These are phyloP conservation scores for Musca vetustissima DNA, from an alignment of 1,140 invertebrate genomes.

Conservation along the genomic window DNA sequence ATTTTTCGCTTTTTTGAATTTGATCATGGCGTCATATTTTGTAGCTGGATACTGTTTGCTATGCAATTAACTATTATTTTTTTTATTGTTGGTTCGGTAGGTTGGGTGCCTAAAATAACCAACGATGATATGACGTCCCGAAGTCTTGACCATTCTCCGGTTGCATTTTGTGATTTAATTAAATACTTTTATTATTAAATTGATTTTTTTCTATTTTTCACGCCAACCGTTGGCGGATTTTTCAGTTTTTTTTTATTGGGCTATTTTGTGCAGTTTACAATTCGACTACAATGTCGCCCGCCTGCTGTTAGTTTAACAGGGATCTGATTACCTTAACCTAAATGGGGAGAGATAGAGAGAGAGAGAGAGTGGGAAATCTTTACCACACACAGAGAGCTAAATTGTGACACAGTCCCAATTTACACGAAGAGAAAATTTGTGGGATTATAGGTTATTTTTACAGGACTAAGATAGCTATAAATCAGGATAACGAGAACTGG, in stretches of 20 bases:
- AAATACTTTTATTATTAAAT: conserved; percentile 22
- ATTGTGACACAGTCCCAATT: background rate
- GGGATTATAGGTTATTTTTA: no score
- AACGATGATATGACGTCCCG: no score
- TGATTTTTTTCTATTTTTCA: conserved; percentile 3
- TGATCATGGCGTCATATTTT: conserved; percentile 21
- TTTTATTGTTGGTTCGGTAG: no score
- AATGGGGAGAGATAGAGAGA: background rate
- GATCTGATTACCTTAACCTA: conserved; percentile 6
- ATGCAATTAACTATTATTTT: background rate
- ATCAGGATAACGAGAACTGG: no score
- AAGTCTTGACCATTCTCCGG: no score
- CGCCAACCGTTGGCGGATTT: no score
- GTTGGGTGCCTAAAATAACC: no score
- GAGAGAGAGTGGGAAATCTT: background rate
- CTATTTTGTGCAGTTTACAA: conserved; percentile 2
- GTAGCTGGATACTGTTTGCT: background rate
- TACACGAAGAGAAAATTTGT: no score
- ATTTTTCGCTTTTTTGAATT: conserved; percentile 1
- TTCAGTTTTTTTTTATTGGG: background rate
- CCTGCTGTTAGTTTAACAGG: conserved; percentile 12
- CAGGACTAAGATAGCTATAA: no score
- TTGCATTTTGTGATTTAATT: conserved; percentile 14
- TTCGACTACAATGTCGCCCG: background rate
- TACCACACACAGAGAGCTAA: background rate